phyloP scores from a whole-genome alignment of 2,888 invertebrate genomes.

The Chironomus tentans region DNA sequence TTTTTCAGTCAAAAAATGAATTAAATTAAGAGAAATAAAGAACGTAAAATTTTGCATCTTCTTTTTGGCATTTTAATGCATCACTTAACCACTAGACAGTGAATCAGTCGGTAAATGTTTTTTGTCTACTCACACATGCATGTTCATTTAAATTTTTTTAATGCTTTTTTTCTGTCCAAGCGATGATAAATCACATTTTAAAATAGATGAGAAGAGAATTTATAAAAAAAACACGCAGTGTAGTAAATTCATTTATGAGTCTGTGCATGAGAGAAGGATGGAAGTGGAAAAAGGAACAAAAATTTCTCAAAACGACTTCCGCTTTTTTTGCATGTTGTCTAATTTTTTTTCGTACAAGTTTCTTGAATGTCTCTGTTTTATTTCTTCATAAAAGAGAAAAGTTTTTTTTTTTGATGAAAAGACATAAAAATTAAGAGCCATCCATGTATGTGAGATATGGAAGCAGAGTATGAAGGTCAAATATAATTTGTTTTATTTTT shows the following conservation, averaged over 20 bases:
- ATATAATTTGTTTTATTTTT: too few relatives aligned
- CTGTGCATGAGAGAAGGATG: too few relatives aligned
- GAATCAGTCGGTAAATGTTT: slow-evolving; percentile 19
- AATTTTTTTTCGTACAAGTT: background rate
- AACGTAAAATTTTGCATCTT: background rate
- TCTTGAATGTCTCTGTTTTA: too few relatives aligned
- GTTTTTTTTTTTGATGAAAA: too few relatives aligned
- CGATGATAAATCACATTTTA: slow-evolving; percentile 24
- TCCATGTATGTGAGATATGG: too few relatives aligned
- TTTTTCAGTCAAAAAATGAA: background rate
- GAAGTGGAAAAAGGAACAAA: background rate
- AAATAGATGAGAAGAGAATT: background rate
- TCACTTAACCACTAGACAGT: slow-evolving; percentile 23
- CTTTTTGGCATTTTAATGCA: slow-evolving; percentile 14
- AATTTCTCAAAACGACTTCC: slow-evolving; percentile 19
- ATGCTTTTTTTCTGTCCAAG: background rate
- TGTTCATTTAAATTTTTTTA: background rate
- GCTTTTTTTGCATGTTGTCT: slow-evolving; percentile 2
- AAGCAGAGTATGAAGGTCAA: too few relatives aligned
- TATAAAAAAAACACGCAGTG: background rate
- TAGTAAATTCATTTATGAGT: background rate
- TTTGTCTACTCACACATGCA: slow-evolving; percentile 1
- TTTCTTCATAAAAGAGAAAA: too few relatives aligned
- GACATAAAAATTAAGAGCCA: too few relatives aligned
- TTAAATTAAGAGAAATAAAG: background rate